phyloP scores from a whole-genome alignment of 1,140 invertebrate species.

The Apis laboriosa region DNA sequence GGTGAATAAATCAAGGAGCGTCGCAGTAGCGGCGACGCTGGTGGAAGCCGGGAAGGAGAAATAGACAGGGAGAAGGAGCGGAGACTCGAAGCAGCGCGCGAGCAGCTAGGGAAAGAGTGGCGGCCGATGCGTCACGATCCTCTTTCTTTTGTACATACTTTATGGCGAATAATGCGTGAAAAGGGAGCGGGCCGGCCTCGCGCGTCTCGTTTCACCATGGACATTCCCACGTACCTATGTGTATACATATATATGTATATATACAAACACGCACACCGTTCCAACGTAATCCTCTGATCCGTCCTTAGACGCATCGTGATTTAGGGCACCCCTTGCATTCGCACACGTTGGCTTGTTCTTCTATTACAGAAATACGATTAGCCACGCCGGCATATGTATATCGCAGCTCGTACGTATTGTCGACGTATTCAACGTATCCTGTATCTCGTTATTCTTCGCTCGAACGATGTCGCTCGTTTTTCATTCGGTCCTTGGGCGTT shows the following conservation, averaged over 20 bases:
- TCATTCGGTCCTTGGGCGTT: neutral
- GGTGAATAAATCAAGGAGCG: slow-evolving; percentile 77
- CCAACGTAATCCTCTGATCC: slow-evolving; percentile 43
- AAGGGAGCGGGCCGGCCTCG: slow-evolving; percentile 32
- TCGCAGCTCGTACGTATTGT: slow-evolving; percentile 14
- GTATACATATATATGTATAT: too few relatives aligned
- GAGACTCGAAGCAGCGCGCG: too few relatives aligned
- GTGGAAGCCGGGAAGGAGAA: neutral
- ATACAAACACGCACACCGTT: neutral
- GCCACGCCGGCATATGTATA: slow-evolving; percentile 30
- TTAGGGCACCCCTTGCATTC: slow-evolving; percentile 31
- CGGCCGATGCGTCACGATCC: slow-evolving; percentile 49
- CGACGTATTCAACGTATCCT: slow-evolving; percentile 6
- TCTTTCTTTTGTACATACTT: slow-evolving; percentile 40
- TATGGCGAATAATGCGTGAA: slow-evolving; percentile 56
- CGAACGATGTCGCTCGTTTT: slow-evolving; percentile 11
- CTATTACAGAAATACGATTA: slow-evolving; percentile 43
- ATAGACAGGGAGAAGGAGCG: neutral
- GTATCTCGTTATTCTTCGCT: slow-evolving; percentile 17
- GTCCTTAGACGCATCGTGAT: slow-evolving; percentile 31
- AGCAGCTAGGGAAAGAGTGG: slow-evolving; percentile 66
- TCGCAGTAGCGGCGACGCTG: slow-evolving; percentile 65
- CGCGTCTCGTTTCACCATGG: slow-evolving; percentile 36
- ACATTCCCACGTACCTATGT: slow-evolving; percentile 33
- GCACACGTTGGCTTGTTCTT: slow-evolving; percentile 10